A percentile compares a stretch with the other conserved stretches of the same genome.
Evolutionary conservation across 2,113 vertebrate genomes (phyloP).

Genomic region (Argyrosomus japonicus): DNA sequence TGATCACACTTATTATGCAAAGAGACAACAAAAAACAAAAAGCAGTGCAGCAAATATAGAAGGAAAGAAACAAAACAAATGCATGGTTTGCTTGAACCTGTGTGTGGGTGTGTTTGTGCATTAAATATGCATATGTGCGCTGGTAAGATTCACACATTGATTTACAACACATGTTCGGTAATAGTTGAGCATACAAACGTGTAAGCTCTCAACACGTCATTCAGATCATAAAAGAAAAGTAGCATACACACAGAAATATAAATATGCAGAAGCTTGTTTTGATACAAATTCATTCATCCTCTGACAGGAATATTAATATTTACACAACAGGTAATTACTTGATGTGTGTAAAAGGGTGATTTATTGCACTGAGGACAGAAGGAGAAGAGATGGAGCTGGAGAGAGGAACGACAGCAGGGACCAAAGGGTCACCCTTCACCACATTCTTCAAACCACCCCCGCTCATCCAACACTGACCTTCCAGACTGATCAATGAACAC

Average conservation of each 20-base stretch:
- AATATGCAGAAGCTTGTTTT: not conserved
- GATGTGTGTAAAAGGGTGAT: constrained; percentile 5
- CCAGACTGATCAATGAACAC: constrained; percentile 74
- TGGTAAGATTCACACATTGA: constrained; percentile 8
- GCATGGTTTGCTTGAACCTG: not conserved
- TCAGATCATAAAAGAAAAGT: not conserved
- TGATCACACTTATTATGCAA: constrained; percentile 7
- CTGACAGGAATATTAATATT: not conserved
- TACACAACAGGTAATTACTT: not conserved
- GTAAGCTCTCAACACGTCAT: not conserved
- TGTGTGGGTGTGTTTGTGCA: not conserved
- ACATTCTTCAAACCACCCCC: constrained; percentile 5
- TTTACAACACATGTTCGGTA: not conserved
- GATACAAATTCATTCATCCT: not conserved
- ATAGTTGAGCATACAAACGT: not conserved
- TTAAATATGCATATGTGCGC: not conserved
- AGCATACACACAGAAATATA: not conserved
- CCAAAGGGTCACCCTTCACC: constrained; percentile 38
- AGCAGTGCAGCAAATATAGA: not conserved
- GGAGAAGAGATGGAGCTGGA: constrained; percentile 7
- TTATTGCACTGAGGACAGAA: not conserved
- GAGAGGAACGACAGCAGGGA: constrained; percentile 25
- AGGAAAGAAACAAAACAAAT: not conserved
- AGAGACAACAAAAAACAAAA: not conserved
- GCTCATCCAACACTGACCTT: constrained; percentile 48